Conservation (phyloP, 1,140 invertebrate genomes). For the Yoshiicerus persimilis region DNA sequence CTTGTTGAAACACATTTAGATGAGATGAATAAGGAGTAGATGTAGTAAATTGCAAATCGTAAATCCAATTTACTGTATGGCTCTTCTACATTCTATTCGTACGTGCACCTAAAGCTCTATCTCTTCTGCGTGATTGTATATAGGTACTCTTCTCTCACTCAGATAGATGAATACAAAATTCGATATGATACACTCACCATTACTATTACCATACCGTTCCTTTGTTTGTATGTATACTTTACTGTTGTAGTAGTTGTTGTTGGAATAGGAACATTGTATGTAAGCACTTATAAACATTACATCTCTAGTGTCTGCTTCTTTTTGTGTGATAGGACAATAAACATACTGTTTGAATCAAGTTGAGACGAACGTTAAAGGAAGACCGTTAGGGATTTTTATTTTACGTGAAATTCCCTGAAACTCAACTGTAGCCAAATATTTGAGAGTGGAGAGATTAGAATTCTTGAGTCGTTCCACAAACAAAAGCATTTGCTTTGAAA, state of each 20-base stretch:
- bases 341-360: neutral
- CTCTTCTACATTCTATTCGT: neutral
- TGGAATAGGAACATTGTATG: neutral
- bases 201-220: neutral
- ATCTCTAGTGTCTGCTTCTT: neutral
- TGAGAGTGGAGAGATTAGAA: neutral
- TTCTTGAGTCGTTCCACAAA: slow-evolving; percentile 1
- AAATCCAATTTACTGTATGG: neutral
- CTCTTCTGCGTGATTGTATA: neutral
- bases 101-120: neutral
- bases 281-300: neutral
- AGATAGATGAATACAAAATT: neutral
- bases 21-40: neutral
- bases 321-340: neutral
- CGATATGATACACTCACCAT: neutral
- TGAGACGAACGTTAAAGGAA: neutral
- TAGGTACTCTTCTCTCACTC: neutral
- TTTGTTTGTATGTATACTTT: neutral
- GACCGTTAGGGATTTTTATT: slow-evolving; percentile 11
- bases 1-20: slow-evolving; percentile 14
- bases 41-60: slow-evolving; percentile 7
- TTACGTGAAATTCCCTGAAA: neutral
- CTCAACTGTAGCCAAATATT: slow-evolving; percentile 6
- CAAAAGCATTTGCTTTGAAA: neutral
- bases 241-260: neutral